Conservation (phyloP, 1,140 invertebrate genomes). For the Diploscapter pachys region DNA sequence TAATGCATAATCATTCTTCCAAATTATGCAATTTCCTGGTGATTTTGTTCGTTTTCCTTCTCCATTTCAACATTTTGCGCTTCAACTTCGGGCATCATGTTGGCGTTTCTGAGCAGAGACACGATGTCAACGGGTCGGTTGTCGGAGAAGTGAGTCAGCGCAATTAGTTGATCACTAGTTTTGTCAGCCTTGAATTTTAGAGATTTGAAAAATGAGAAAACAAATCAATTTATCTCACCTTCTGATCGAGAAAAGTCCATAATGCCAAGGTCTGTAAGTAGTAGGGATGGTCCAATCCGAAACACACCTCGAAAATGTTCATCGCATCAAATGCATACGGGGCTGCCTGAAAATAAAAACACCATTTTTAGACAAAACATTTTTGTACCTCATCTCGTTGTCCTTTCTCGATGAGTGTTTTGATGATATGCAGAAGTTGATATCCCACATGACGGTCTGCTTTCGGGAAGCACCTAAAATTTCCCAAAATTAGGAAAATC, state of each 20-base stretch:
- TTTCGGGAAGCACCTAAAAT: conserved; percentile 39
- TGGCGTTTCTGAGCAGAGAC: conserved; percentile 26
- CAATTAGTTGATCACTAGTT: conserved; percentile 34
- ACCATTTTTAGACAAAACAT: not conserved
- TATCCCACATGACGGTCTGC: conserved; percentile 45
- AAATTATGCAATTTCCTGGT: no score
- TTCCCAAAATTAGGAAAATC: no score
- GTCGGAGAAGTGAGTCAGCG: conserved; percentile 34
- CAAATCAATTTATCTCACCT: conserved; percentile 3
- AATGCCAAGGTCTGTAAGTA: conserved; percentile 43
- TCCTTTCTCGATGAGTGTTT: conserved; percentile 41
- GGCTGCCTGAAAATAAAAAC: conserved; percentile 15
- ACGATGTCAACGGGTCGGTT: conserved; percentile 33
- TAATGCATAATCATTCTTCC: no score
- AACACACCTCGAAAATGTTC: conserved; percentile 45
- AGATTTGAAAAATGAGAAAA: conserved; percentile 9
- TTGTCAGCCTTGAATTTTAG: conserved; percentile 5
- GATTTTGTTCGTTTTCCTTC: no score
- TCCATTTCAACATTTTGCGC: no score
- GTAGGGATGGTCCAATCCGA: conserved; percentile 43
- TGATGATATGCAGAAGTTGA: conserved; percentile 40
- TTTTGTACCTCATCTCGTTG: conserved; percentile 29
- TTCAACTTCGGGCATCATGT: conserved; percentile 17
- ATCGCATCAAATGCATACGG: conserved; percentile 43
- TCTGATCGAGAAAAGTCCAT: conserved; percentile 43